Conservation (phyloP, 2,888 invertebrate species). For the Acholoe squamosa region DNA sequence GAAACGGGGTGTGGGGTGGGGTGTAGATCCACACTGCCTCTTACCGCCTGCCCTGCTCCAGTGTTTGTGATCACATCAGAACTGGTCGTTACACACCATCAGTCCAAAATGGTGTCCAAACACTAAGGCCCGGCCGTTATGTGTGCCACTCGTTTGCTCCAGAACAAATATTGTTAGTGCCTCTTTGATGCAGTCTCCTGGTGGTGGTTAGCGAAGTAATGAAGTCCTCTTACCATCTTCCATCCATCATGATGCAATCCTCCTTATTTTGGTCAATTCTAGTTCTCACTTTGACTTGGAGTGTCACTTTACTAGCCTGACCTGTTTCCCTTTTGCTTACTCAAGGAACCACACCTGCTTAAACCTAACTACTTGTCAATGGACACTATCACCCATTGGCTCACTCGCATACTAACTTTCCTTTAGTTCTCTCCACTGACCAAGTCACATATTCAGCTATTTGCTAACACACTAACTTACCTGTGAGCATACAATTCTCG, state of each 20-base stretch:
- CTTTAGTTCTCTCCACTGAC: no score
- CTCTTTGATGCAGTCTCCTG: constrained; percentile 11
- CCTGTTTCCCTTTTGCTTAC: not conserved
- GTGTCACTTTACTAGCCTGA: no score
- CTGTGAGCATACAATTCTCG: no score
- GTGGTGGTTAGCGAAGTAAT: not conserved
- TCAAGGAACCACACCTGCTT: not conserved
- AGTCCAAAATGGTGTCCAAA: constrained; percentile 21
- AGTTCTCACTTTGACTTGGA: not conserved
- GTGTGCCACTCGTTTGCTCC: not conserved
- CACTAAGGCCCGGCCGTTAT: not conserved
- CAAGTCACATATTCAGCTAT: not conserved
- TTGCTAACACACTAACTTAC: no score
- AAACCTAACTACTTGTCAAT: no score
- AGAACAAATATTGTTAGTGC: constrained; percentile 25
- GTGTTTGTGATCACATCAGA: constrained; percentile 37
- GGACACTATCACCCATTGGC: not conserved
- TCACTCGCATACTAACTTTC: not conserved
- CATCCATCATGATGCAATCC: not conserved
- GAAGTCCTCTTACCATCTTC: not conserved
- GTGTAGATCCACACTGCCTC: not conserved
- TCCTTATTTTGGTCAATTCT: constrained; percentile 5
- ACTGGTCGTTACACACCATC: constrained; percentile 28
- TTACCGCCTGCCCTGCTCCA: not conserved
- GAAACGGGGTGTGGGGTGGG: not conserved